Evolutionary conservation across 2,113 vertebrate species (phyloP).

Genomic region (Sapajus apella): DNA sequence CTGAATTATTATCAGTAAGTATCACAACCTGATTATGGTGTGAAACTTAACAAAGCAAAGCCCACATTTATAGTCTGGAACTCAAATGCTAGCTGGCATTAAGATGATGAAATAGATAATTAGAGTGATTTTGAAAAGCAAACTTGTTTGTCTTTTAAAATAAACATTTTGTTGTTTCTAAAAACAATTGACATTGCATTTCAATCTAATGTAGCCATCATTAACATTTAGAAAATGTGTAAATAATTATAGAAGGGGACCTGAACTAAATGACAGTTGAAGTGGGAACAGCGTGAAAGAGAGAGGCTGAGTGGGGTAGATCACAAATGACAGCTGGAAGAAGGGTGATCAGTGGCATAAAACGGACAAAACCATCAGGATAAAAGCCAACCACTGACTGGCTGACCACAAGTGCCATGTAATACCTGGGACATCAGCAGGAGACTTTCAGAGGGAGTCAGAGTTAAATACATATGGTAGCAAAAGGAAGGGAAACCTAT

Average conservation of each 20-base stretch:
- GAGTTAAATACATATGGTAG: not conserved
- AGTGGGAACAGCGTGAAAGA: not conserved
- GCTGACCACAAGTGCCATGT: too few species aligned
- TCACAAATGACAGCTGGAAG: not conserved
- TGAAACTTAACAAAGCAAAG: not conserved
- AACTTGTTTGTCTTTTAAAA: not conserved
- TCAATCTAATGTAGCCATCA: not conserved
- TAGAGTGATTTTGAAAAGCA: not conserved
- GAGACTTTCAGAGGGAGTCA: not conserved
- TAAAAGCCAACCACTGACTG: not conserved
- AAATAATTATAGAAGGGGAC: not conserved
- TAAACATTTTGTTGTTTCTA: not conserved
- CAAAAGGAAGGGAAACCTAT: not conserved
- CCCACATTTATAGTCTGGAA: not conserved
- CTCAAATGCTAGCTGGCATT: not conserved
- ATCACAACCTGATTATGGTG: not conserved
- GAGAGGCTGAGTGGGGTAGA: not conserved
- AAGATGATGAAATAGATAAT: not conserved
- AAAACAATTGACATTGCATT: not conserved
- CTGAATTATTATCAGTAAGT: not conserved
- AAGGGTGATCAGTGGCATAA: rapidly evolving
- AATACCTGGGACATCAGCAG: rapidly evolving
- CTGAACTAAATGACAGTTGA: not conserved
- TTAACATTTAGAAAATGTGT: not conserved
- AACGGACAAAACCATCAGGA: not conserved